Conservation (phyloP, 2,113 vertebrate genomes). For the Catharus fuscescens region DNA sequence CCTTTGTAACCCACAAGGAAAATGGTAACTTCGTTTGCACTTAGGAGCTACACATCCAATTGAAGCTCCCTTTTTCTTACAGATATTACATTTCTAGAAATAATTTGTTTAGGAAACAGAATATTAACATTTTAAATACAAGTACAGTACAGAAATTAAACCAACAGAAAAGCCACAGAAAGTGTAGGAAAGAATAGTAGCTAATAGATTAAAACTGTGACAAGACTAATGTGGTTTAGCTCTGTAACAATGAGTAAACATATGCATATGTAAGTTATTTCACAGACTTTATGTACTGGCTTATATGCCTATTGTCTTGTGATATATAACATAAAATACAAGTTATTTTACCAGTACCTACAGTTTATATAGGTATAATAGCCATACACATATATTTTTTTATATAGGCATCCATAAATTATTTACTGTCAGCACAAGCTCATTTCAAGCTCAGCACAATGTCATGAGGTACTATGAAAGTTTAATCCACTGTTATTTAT, state of each 20-base stretch:
- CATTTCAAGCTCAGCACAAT: neutral
- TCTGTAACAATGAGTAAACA: neutral
- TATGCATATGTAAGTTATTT: neutral
- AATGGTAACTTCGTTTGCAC: slow-evolving; percentile 90
- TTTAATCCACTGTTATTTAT: neutral
- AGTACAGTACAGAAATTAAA: neutral
- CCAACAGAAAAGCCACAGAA: neutral
- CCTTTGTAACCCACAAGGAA: slow-evolving; percentile 86
- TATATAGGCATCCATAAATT: neutral
- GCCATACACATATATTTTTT: neutral
- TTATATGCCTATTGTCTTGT: neutral
- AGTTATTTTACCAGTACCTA: neutral
- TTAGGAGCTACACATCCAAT: slow-evolving; percentile 86
- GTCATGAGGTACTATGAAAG: neutral
- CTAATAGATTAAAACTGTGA: neutral
- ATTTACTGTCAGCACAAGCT: neutral
- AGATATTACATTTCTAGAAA: slow-evolving; percentile 83
- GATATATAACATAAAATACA: neutral
- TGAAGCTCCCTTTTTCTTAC: slow-evolving; percentile 89
- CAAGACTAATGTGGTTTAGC: neutral
- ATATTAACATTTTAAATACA: neutral
- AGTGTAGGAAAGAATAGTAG: neutral
- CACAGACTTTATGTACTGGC: neutral
- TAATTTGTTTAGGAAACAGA: neutral
- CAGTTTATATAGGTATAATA: neutral